These are phyloP conservation scores for Tanaodytes sp. DNA, from an alignment of 2,888 invertebrate species.

Conservation along the genomic window DNA sequence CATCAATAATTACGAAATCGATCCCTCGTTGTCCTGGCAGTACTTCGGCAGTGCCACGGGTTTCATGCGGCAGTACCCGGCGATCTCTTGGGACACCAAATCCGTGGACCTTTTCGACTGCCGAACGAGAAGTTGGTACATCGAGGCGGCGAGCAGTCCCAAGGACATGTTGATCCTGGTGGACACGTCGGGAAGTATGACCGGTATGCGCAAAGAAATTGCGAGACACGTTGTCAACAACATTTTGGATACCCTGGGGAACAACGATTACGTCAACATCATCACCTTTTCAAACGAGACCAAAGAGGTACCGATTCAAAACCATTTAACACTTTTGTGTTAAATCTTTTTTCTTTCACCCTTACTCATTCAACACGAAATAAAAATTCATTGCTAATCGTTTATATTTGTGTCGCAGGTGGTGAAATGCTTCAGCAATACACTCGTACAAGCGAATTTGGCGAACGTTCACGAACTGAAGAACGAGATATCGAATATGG, in stretches of 20 bases:
- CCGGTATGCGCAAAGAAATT: slow-evolving; percentile 89
- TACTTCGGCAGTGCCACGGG: slow-evolving; percentile 98
- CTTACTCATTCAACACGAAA: too few species aligned
- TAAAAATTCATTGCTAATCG: too few species aligned
- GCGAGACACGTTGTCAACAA: slow-evolving; percentile 89
- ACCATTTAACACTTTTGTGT: too few species aligned
- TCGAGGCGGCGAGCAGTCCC: slow-evolving; percentile 97
- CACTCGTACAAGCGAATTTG: slow-evolving; percentile 91
- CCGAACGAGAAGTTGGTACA: slow-evolving; percentile 95
- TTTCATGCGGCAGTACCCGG: slow-evolving; percentile 97
- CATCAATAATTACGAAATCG: slow-evolving; percentile 72
- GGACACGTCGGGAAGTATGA: slow-evolving; percentile 94
- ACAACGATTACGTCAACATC: slow-evolving; percentile 98
- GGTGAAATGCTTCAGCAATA: slow-evolving; percentile 91
- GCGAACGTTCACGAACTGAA: slow-evolving; percentile 89
- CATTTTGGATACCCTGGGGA: slow-evolving; percentile 95
- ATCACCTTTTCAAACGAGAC: slow-evolving; percentile 90
- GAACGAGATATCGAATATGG: slow-evolving; percentile 83
- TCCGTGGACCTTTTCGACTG: slow-evolving; percentile 94
- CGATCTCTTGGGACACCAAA: slow-evolving; percentile 80
- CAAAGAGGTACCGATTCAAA: slow-evolving; percentile 74
- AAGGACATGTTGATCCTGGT: slow-evolving; percentile 93
- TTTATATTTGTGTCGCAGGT: slow-evolving; percentile 58
- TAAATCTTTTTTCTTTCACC: too few species aligned
- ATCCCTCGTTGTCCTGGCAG: slow-evolving; percentile 89